These are phyloP conservation scores for Orthosia cruda DNA, from an alignment of 2,888 invertebrate genomes.

Conservation along the genomic window DNA sequence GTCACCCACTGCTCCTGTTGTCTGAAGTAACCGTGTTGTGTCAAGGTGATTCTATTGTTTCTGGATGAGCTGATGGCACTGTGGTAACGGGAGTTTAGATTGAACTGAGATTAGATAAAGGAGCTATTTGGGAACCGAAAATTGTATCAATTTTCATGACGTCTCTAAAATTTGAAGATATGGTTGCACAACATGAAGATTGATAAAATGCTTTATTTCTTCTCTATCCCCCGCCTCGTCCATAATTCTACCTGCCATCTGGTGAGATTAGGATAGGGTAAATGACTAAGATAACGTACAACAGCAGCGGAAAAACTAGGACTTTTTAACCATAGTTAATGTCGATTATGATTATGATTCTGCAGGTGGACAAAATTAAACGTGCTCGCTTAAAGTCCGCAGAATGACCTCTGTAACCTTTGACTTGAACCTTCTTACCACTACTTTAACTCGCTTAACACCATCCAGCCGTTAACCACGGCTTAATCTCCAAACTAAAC, in stretches of 20 bases:
- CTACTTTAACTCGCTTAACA: conserved; percentile 36
- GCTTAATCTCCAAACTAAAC: conserved; percentile 46
- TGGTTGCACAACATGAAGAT: background rate
- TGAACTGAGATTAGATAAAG: background rate
- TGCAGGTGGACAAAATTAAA: background rate
- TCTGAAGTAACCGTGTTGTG: conserved; percentile 81
- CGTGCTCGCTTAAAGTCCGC: too few species aligned
- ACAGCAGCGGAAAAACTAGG: too few species aligned
- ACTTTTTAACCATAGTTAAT: too few species aligned
- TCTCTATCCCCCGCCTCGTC: too few species aligned
- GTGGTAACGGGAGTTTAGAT: conserved; percentile 40
- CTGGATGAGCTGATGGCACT: conserved; percentile 67
- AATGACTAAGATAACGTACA: background rate
- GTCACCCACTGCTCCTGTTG: conserved; percentile 59
- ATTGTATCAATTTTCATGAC: too few species aligned
- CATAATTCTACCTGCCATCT: background rate
- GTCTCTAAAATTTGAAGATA: too few species aligned
- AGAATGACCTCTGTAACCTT: background rate
- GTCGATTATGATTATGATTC: too few species aligned
- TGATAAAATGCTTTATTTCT: background rate
- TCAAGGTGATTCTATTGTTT: conserved; percentile 89
- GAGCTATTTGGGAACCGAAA: too few species aligned
- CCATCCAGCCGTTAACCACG: conserved; percentile 14
- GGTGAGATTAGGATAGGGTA: background rate
- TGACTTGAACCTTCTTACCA: background rate